These are phyloP conservation scores for Notechis scutatus DNA, from an alignment of 2,113 vertebrate genomes.

Conservation along the genomic window DNA sequence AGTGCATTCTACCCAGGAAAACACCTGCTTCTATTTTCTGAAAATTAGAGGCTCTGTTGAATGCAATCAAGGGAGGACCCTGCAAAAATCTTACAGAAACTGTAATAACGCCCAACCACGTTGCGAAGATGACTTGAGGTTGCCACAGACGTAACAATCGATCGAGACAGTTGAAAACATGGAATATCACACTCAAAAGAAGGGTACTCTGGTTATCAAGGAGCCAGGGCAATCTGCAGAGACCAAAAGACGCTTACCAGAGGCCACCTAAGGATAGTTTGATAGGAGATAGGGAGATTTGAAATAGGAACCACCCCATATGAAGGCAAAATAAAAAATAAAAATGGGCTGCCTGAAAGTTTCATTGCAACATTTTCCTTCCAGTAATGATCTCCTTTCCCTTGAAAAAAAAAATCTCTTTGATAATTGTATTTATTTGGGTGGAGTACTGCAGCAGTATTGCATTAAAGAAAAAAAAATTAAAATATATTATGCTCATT, in stretches of 20 bases:
- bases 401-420: background rate
- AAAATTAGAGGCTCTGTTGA: background rate
- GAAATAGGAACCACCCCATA: background rate
- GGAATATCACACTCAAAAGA: background rate
- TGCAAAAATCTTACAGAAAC: background rate
- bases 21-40: background rate
- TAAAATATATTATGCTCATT: constrained; percentile 70
- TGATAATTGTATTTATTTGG: constrained; percentile 39
- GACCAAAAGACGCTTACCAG: background rate
- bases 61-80: background rate
- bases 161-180: background rate
- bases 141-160: too few species aligned
- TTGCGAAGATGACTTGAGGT: background rate
- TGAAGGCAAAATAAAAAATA: background rate
- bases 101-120: background rate
- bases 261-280: background rate
- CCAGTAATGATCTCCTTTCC: background rate
- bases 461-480: constrained; percentile 68
- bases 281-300: background rate
- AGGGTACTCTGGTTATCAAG: background rate
- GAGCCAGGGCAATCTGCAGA: background rate
- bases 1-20: background rate
- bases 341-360: background rate
- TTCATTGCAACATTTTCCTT: background rate
- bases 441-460: constrained; percentile 53